These are phyloP conservation scores for Acanthococcus lagerstroemiae DNA, from an alignment of 2,888 invertebrate species.

Conservation along the genomic window DNA sequence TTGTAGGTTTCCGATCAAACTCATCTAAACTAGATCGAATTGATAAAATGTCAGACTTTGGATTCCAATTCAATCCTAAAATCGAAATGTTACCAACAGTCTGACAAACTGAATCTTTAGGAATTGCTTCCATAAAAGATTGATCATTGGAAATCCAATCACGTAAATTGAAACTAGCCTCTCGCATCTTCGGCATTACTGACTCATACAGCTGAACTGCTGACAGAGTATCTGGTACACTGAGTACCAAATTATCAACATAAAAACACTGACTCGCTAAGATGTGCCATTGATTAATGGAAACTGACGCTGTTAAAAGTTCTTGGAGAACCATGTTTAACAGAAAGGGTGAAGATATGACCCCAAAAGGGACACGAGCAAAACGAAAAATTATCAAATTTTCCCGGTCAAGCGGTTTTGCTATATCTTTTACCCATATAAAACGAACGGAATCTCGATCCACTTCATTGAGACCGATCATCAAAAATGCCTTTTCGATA, in stretches of 20 bases:
- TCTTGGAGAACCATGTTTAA: slow-evolving; percentile 3
- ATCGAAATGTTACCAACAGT: too few relatives aligned
- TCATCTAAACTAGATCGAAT: too few relatives aligned
- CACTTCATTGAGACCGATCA: background rate
- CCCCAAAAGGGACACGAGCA: slow-evolving; percentile 1
- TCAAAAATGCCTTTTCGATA: slow-evolving; percentile 40
- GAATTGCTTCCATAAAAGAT: background rate
- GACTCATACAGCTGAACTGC: background rate
- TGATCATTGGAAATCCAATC: background rate
- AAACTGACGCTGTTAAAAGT: background rate
- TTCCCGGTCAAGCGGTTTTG: background rate
- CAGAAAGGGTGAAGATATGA: background rate
- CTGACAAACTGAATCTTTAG: too few relatives aligned
- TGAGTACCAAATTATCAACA: slow-evolving; percentile 38
- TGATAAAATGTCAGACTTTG: too few relatives aligned
- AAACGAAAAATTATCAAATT: background rate
- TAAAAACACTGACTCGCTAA: slow-evolving; percentile 35
- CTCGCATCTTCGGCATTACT: background rate
- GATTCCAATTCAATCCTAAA: too few relatives aligned
- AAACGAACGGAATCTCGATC: background rate
- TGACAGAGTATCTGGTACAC: background rate
- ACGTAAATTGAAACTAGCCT: background rate
- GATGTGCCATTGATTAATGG: background rate
- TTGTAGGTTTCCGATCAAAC: too few relatives aligned
- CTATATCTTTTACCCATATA: background rate